Base-by-base conservation (phyloP, 1,140 invertebrate genomes). In the Rhyacophila brunnea region DNA sequence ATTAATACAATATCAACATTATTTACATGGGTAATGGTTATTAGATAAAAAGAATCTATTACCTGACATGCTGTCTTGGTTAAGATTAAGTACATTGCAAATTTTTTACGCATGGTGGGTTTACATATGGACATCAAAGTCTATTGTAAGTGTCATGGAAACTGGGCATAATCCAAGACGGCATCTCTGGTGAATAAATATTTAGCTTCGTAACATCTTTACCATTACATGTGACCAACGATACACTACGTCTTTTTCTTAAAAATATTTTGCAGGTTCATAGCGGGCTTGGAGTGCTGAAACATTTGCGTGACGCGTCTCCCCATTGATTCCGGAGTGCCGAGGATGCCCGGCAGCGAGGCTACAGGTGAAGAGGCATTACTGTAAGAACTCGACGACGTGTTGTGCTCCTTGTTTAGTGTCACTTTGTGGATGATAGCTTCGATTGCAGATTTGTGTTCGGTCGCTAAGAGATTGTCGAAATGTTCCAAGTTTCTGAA, bases 261-360 rank as follows among this genome's bases (percentile, higher is more conserved):
- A 48, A 79, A 79, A 62, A 79, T 79, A 57, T 73, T 79, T 36
- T 70, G 77, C 32, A 79, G 40, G 50, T 77, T 75, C 62, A 79
- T 78, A 32, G 74, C 76, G 3, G 65, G 70, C 46, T 79, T 79
- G 7, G 74, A 75, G 5, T 76, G 71, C 17, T 78, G 75, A 67
- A 79, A 77, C 53, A 79, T 77, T 42, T 75, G 74, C 5, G 77
- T 72, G 38, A 79, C 72, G 1, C 77, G 55, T 2, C 77, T 59
- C 10, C 74, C 74, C 0, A 79, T 75, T 13, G 58, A 64, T 40
- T 77, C 74, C 6, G 74, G 73, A 4, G 71, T 75, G 0, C 71
- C 68, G 6, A 72, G 68, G 5, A 77, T 63, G 1, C 52, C 36
- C 1, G 63, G 63, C 20, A 61, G 20, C n/a, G 56, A 34, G 10